Base-by-base conservation (phyloP, 2,113 vertebrate species). In the Pseudorasbora parva region DNA sequence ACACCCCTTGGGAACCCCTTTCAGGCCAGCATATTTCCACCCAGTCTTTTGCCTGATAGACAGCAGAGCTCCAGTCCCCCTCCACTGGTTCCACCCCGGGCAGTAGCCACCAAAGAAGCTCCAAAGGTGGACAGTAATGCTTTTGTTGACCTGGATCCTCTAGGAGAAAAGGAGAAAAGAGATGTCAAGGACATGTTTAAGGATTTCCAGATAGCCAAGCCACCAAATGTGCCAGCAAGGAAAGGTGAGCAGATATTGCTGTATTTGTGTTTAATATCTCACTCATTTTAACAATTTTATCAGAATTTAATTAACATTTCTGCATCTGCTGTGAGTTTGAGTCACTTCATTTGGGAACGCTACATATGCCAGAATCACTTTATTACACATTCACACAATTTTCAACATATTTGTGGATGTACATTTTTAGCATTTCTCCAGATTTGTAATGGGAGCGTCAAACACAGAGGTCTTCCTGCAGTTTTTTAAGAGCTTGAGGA, bases 151-250 rank as follows among this genome's bases (percentile, higher is more conserved):
- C 85, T 97, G 88, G 96, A 97, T 88, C 95, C 96, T 1, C 93
- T 97, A 23, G 95, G 94, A 10, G 95, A 96, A 75, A 95, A 91
- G 88, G 95, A 95, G 84, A 92, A 92, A 76, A 96, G 94, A 80
- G 88, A 88, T 27, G 73, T 96, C 30, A 96, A 94, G 81, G 94
- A 96, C 82, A 96, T 97, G 95, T 97, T 97, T 87, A 96, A 95
- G 91, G 95, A 96, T 88, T 95, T 96, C 83, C 95, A 96, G 43
- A 87, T 96, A 87, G 92, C 93, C 51, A 96, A 96, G 57, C 95
- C 92, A 19, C 96, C 96, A 17, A 91, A 92, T 1, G 90, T 95
- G 8, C 93, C 95, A 8, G 93, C 94, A 0, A 94, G 95, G 81
- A 94, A 90, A 86, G 93, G 93, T 87, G 93, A 95, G 21, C 92